Evolutionary conservation across 1,140 invertebrate species (phyloP), one percentile per base, ranked within the genome.

Genomic region (Agrilus planipennis): DNA sequence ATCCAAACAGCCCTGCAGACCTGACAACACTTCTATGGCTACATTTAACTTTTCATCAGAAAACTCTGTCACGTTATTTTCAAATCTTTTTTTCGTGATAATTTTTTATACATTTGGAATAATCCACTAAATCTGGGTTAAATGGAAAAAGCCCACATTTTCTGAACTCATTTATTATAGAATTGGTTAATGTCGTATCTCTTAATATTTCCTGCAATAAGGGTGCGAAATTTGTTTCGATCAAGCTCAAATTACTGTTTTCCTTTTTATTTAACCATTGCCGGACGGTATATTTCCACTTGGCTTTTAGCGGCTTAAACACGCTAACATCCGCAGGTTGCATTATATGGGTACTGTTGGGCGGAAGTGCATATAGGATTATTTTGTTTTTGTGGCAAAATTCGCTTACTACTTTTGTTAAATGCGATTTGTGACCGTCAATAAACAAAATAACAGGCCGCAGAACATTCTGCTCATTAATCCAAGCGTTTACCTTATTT

Each of bases 291-390:
- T 27, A 9, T 27, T 27, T 27, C 50, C 54, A 63, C 22, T 30
- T 32, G 9, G 25, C 27, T 47, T 62, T 61, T 2, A 58, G 23
- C 9, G 56, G 57, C 19, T 49, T 31, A 51, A 63, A 63, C 28
- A 46, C 44, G 2, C 55, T 38, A 7, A 63, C 58, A 34, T 65
- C 61, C 7, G 58, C 44, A 17, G 61, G 58, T 38, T 63, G 59
- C 14, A 44, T n/a, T 11, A 44, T 44, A 34, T 37, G 30, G 4
- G 42, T 44, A 5, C 29, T 21, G 22, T 40, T 44, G 7, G 30
- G 36, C 39, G 39, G 27, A 19, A 44, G 23, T 1, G 20, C 18
- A 2, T 34, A 20, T 34, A 44, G 27, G 11, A 44, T 44, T 32
- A 44, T 44, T 14, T 34, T 11, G 4, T 23, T 12, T 12, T 39